Evolutionary conservation across 2,888 invertebrate genomes (phyloP), one percentile per base, ranked within the genome.

Genomic region (Agrotis clavis): DNA sequence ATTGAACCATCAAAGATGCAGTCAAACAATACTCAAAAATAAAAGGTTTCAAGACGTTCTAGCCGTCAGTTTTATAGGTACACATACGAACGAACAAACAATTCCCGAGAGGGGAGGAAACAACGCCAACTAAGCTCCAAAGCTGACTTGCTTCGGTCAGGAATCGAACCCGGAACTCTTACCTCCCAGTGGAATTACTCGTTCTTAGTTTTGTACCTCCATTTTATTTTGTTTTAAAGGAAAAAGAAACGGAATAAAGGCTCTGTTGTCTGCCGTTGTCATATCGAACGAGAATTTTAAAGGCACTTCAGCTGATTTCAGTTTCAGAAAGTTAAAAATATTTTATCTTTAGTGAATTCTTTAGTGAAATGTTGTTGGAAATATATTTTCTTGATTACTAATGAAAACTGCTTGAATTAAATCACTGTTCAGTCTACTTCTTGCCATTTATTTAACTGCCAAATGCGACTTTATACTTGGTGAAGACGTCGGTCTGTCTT

Each of bases 161-260:
- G 85, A 85, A 86, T 86, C 87, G 86, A 86, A 86, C 83, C 86
- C 77, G 86, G 82, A 85, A 84, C 86, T 77, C 61, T 75, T 76
- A 77, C 83, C 67, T 86, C 86, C 83, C 87, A 63, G 19, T 87
- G 85, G 86, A 67, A 81, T 86, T 86, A 75, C 80, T 74, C 72
- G 87, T 78, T 81, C 64, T 69, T 82, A 69, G 77, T 83, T 83
- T 73, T 78, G 71, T 74, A 61, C 73, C 67, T 82, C 69, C 68
- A 77, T 85, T 86, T 86, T 84, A 82, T 84, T 86, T 86, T 86
- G 72, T 84, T 85, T 85, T 81, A 80, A 82, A 82, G 59, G 70
- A 56, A 74, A 63, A 71, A 66, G 77, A 73, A 84, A 79, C 59
- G 76, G 30, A 75, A 85, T 75, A 85, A 81, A 83, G 51, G 62